These are phyloP conservation scores for Catostylus mosaicus DNA, from an alignment of 30 jellyfish, hydroid and myxozoan genomes.

Conservation along the genomic window DNA sequence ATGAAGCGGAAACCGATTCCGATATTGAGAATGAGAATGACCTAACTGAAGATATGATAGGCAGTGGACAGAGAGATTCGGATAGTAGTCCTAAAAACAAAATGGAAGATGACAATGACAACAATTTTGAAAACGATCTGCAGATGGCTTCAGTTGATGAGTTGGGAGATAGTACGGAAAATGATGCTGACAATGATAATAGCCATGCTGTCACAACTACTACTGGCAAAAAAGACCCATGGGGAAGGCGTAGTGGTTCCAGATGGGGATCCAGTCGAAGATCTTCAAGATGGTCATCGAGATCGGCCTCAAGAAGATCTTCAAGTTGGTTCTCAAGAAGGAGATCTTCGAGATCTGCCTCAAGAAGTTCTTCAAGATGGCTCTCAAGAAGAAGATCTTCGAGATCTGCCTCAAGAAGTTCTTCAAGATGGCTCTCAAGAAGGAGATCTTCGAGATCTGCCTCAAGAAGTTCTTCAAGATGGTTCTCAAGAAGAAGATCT, in stretches of 20 bases:
- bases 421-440: not conserved
- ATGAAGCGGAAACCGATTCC: not conserved
- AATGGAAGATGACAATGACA: not conserved
- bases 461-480: slow-evolving; percentile 15
- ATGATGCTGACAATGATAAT: slow-evolving; percentile 1
- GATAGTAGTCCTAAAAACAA: not conserved
- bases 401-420: slow-evolving; percentile 4
- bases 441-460: not conserved
- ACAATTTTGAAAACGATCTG: not conserved
- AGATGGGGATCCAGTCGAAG: slow-evolving; percentile 2
- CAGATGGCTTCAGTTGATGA: not conserved
- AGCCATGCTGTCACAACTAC: not conserved
- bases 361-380: not conserved
- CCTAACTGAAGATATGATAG: not conserved
- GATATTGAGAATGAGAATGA: no score
- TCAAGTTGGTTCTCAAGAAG: not conserved
- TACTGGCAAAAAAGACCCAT: not conserved
- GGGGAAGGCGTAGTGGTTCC: slow-evolving; percentile 10
- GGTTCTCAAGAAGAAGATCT: slow-evolving; percentile 14
- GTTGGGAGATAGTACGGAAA: not conserved
- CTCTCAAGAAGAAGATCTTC: not conserved
- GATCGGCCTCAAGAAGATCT: not conserved
- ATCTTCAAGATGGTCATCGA: not conserved
- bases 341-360: not conserved
- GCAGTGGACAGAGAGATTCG: not conserved